Evolutionary conservation across 2,797 vertebrate genomes (phyloP).

Genomic region (Sternotherus odoratus): DNA sequence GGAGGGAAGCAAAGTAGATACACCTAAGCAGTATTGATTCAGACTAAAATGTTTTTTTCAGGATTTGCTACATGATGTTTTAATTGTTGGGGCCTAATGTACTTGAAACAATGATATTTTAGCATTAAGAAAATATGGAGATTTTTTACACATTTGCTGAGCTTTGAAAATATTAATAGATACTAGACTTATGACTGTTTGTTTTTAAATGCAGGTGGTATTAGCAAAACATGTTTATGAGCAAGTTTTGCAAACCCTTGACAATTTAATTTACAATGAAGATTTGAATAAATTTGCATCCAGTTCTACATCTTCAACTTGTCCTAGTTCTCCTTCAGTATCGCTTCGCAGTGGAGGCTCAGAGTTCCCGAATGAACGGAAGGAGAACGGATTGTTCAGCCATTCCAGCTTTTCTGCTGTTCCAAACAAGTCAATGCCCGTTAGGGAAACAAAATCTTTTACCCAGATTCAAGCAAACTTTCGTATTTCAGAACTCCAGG

Average conservation of each 20-base stretch:
- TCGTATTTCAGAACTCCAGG: constrained; percentile 91
- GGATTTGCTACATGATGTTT: not conserved
- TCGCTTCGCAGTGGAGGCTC: constrained; percentile 79
- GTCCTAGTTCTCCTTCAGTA: constrained; percentile 79
- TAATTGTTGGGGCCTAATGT: not conserved
- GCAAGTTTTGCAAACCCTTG: constrained; percentile 95
- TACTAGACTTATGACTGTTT: not conserved
- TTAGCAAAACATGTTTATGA: constrained; percentile 97
- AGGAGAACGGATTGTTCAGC: constrained; percentile 90
- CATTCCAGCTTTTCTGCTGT: constrained; percentile 83
- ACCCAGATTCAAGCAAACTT: constrained; percentile 94
- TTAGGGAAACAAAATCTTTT: constrained; percentile 84
- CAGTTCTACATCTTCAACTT: constrained; percentile 82
- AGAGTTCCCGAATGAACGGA: constrained; percentile 82
- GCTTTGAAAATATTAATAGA: not conserved
- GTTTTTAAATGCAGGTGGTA: constrained; percentile 86
- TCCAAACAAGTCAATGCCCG: constrained; percentile 78
- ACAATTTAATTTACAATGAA: constrained; percentile 93
- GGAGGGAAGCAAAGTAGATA: not conserved
- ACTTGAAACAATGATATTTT: accelerated
- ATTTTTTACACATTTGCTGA: not conserved
- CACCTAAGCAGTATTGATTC: not conserved
- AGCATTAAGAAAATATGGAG: not conserved
- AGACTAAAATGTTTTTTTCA: not conserved
- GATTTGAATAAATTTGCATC: constrained; percentile 83